Evolutionary conservation across 2,797 vertebrate genomes (phyloP).

Genomic region (Sebastolobus alascanus): DNA sequence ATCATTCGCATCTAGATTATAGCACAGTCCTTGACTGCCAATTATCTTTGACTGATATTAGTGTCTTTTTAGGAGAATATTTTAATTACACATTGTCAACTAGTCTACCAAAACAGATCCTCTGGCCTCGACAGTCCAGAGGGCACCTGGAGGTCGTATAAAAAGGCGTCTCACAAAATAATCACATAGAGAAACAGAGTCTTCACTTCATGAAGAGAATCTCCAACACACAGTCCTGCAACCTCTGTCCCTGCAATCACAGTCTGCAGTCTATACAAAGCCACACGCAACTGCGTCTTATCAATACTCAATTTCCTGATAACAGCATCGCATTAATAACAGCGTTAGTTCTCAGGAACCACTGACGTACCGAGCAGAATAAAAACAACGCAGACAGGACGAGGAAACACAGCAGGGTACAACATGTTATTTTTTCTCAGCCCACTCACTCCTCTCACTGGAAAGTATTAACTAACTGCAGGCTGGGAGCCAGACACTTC

Average conservation of each 20-base stretch:
- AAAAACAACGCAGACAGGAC: slow-evolving; percentile 31
- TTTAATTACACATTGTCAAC: not conserved
- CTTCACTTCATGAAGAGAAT: not conserved
- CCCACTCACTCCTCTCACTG: slow-evolving; percentile 19
- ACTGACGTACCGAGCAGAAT: not conserved
- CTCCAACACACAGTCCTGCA: not conserved
- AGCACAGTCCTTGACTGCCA: not conserved
- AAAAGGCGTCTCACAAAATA: not conserved
- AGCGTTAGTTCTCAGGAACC: not conserved
- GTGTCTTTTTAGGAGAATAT: not conserved
- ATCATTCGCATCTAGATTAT: not conserved
- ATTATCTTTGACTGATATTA: not conserved
- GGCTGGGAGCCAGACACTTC: slow-evolving; percentile 41
- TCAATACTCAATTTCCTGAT: not conserved
- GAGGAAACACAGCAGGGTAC: slow-evolving; percentile 16
- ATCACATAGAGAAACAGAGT: not conserved
- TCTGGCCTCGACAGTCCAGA: not conserved
- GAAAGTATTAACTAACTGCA: slow-evolving; percentile 66
- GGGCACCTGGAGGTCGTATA: not conserved
- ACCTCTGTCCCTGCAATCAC: not conserved
- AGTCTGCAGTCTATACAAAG: not conserved
- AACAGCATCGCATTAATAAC: not conserved
- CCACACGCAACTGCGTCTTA: not conserved
- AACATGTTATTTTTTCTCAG: slow-evolving; percentile 21
- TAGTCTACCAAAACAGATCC: not conserved